Base-by-base conservation (phyloP, 2,888 invertebrate species). In the Sicus ferrugineus region DNA sequence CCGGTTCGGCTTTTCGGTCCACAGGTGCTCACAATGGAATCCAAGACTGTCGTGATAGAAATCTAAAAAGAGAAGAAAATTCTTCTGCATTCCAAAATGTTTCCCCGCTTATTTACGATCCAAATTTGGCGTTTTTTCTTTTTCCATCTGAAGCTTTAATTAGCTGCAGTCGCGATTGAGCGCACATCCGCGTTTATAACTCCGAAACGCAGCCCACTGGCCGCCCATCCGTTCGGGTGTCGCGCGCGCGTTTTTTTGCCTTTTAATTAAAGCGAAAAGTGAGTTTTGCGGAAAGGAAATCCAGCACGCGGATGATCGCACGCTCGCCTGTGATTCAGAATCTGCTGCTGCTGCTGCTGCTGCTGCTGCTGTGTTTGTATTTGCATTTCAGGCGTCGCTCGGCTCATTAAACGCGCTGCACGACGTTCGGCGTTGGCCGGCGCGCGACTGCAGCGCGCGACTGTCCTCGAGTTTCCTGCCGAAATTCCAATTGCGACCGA, bases 121-220 rank as follows among this genome's bases (percentile, higher is more conserved):
- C 19, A 23, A 48, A 48, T 50, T 46, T 48, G n/a, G 11, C 42
- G 11, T 16, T 42, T 2, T 42, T 42, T 42, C n/a, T 4, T 42
- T 42, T 42, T 42, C 42, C n/a, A n/a, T n/a, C n/a, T n/a, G n/a
- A n/a, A n/a, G n/a, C 42, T 42, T 42, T 42, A 42, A 42, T 42
- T 42, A 42, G 42, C n/a, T n/a, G 42, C n/a, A 42, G 16, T 42
- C 42, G 5, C n/a, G 42, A 42, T 16, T 42, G n/a, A 42, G 42
- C 42, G 42, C 42, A 42, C 42, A 9, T 42, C 42, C 42, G 42
- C 42, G n/a, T 42, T 42, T 42, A 42, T 42, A n/a, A 42, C n/a
- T 42, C 42, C 42, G n/a, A 42, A 4, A n/a, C 42, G 42, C 42
- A 16, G 42, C 14, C 4, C 42, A 14, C n/a, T n/a, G 16, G 42